Evolutionary conservation across 1,140 invertebrate species (phyloP), one percentile per base, ranked within the genome.

Genomic region (Lasioglossum albipes): DNA sequence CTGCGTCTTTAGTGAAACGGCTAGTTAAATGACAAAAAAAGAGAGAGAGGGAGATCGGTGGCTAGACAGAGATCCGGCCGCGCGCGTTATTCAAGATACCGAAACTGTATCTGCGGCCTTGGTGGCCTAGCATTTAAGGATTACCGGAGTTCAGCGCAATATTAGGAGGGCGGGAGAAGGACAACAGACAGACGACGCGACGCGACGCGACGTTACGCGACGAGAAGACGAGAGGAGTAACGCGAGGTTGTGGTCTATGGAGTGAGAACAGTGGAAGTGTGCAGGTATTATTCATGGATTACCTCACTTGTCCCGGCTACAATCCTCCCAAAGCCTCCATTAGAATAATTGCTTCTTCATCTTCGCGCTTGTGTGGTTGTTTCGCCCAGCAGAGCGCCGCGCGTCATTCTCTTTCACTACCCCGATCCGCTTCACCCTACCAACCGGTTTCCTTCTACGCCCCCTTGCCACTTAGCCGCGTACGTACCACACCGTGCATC

Each of bases 311-410:
- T 91, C 91, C 91, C 88, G 84, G 85, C 87, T 90, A 90, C 89
- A 90, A 89, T 91, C 91, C 90, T 88, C 87, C 87, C 88, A 90
- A 91, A 91, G 89, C 92, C 88, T 91, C 91, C 92, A 93, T 93
- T 93, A 93, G 91, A 93, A 93, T 93, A 93, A 93, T 93, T 93
- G 91, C 92, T 93, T 92, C 91, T 92, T 92, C 92, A 93, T 93
- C 91, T 93, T 93, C 89, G 87, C 89, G 88, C 90, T 92, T 91
- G 89, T 84, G 87, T 83, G 81, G 81, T 75, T 83, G 84, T 75
- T 75, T 59, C 71, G 54, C 74, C 65, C 73, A 49, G 45, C 69
- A 65, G 36, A 49, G 45, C 45, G 59, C 66, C 12, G 22, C 81
- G 68, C 81, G 85, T 77, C 82, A 67, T 82, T 72, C 78, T 78